These are phyloP conservation scores for Megaptera novaeangliae DNA, from an alignment of 2,113 vertebrate species.

Conservation along the genomic window DNA sequence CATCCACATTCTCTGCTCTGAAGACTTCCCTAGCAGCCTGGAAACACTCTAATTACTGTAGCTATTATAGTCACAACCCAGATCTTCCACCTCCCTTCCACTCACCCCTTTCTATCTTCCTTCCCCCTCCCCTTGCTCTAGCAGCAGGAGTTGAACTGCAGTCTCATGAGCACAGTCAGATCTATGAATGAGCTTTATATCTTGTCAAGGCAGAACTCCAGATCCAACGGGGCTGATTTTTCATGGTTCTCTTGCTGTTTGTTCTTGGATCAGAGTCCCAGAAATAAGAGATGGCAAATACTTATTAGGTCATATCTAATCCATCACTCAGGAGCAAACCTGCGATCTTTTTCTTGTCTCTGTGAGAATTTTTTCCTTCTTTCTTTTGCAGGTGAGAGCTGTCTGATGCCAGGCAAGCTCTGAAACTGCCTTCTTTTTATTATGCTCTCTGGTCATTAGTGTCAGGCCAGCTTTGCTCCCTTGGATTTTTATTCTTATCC, in stretches of 20 bases:
- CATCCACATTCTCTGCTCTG: conserved; percentile 43
- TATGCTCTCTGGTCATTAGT: conserved; percentile 40
- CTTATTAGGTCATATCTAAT: not conserved
- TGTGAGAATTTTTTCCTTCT: conserved; percentile 29
- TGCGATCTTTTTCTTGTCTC: conserved; percentile 45
- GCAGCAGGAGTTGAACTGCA: conserved; percentile 66
- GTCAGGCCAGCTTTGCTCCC: conserved; percentile 16
- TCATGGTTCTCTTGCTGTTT: conserved; percentile 52
- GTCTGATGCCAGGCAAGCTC: conserved; percentile 41
- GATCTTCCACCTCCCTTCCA: conserved; percentile 48
- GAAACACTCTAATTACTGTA: conserved; percentile 58
- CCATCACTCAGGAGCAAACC: conserved; percentile 40
- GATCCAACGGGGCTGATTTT: conserved; percentile 65
- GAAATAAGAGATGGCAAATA: conserved; percentile 27
- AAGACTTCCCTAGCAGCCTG: conserved; percentile 60
- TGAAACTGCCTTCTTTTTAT: conserved; percentile 49
- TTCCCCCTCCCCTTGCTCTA: conserved; percentile 34
- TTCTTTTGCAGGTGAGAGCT: conserved; percentile 49
- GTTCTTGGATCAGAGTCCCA: conserved; percentile 41
- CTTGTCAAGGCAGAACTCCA: conserved; percentile 67
- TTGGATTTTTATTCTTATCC: conserved; percentile 43
- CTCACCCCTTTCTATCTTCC: conserved; percentile 45
- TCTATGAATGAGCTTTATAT: conserved; percentile 68
- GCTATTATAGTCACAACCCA: conserved; percentile 43
- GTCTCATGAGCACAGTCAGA: conserved; percentile 68